These are phyloP conservation scores for Gonioctena quinquepunctata DNA, from an alignment of 1,140 invertebrate species.

Conservation along the genomic window DNA sequence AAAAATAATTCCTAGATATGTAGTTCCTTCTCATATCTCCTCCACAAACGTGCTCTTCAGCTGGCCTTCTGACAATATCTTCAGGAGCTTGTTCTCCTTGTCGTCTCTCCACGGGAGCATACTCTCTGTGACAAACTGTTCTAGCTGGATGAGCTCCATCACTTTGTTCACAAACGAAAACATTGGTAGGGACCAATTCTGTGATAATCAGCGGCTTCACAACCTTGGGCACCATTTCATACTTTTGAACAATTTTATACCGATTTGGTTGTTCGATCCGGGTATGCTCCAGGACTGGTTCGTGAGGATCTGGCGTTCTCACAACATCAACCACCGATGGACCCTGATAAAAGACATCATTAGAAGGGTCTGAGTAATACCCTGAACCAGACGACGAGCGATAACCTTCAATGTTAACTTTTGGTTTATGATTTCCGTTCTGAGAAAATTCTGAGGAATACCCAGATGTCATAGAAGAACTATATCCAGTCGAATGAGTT, in stretches of 20 bases:
- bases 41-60: no score
- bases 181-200: conserved; percentile 6
- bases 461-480: not conserved
- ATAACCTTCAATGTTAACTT: conserved; percentile 1
- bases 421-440: not conserved
- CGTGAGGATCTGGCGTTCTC: not conserved
- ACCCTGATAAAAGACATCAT: not conserved
- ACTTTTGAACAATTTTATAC: conserved; percentile 5
- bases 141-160: not conserved
- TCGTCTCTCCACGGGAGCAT: not conserved
- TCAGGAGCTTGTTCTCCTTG: not conserved
- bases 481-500: not conserved
- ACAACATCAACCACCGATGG: not conserved
- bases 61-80: no score
- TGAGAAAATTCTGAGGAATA: not conserved
- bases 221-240: not conserved
- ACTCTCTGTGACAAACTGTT: not conserved
- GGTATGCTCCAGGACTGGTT: not conserved
- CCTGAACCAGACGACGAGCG: not conserved
- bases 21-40: no score
- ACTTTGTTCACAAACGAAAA: not conserved
- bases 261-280: not conserved
- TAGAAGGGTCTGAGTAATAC: conserved; percentile 1
- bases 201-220: not conserved
- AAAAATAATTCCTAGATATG: no score